phyloP scores from a whole-genome alignment of 2,113 vertebrate genomes.

The Emydura subglobosa region DNA sequence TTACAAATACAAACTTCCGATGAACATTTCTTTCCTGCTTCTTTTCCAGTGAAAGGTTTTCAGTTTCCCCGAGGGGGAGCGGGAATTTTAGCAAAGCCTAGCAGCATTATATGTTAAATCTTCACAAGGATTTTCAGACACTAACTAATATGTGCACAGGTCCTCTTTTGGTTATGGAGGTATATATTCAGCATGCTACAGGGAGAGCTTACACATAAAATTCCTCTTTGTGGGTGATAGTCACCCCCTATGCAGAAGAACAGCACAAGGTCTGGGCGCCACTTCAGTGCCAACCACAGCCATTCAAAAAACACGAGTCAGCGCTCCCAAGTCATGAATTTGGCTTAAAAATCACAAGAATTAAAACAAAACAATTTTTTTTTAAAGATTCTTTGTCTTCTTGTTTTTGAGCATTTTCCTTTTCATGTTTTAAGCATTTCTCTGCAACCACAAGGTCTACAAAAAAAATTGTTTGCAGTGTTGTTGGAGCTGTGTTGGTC shows the following conservation, averaged over 20 bases:
- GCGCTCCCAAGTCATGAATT: background rate
- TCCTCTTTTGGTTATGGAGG: conserved; percentile 31
- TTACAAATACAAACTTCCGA: background rate
- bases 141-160: background rate
- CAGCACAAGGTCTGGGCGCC: background rate
- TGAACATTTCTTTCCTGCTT: background rate
- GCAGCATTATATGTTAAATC: background rate
- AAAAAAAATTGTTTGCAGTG: background rate
- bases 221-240: background rate
- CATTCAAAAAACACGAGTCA: background rate
- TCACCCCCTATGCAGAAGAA: conserved; percentile 3
- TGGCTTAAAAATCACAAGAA: conserved; percentile 2
- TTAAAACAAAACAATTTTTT: background rate
- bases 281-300: background rate
- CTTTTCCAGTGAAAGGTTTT: background rate
- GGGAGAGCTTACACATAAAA: background rate
- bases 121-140: background rate
- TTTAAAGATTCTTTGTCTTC: background rate
- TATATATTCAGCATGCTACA: conserved; percentile 24
- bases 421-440: background rate
- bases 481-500: background rate
- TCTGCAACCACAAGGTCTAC: background rate
- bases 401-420: background rate
- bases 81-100: background rate
- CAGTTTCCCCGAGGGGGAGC: background rate